Evolutionary conservation across 2,888 invertebrate genomes (phyloP).

Genomic region (Drosophila borborema): DNA sequence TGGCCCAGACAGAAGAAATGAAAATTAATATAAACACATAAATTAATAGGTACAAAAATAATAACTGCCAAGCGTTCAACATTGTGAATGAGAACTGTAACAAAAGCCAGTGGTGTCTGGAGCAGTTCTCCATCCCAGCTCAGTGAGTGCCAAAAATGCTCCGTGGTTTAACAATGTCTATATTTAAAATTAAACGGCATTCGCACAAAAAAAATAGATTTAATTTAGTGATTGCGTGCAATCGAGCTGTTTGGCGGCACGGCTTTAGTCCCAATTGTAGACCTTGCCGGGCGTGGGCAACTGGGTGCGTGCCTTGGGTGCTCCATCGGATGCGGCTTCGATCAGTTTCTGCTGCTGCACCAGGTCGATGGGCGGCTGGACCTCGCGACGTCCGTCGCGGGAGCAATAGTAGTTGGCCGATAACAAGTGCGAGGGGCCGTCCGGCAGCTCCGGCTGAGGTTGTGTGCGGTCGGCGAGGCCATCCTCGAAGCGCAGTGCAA

Average conservation of each 20-base stretch:
- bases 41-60: background rate
- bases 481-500: conserved; percentile 89
- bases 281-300: conserved; percentile 87
- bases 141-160: conserved; percentile 17
- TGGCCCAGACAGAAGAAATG: background rate
- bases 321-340: conserved; percentile 70
- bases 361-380: conserved; percentile 85
- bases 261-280: conserved; percentile 86
- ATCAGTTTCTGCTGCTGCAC: conserved; percentile 68
- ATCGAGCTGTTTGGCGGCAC: background rate
- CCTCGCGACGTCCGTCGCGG: conserved; percentile 93
- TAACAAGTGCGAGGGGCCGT: conserved; percentile 91
- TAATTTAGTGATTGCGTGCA: conserved; percentile 14
- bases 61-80: background rate
- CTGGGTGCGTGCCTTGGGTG: conserved; percentile 70
- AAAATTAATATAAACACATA: background rate
- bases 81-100: background rate
- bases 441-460: conserved; percentile 92
- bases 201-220: conserved; percentile 20
- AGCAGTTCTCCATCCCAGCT: background rate
- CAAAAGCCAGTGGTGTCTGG: background rate
- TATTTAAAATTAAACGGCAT: conserved; percentile 33
- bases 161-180: conserved; percentile 35
- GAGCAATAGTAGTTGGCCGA: conserved; percentile 93
- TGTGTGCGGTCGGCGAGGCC: conserved; percentile 90